Evolutionary conservation across 2,888 invertebrate genomes (phyloP), one percentile per base, ranked within the genome.

Genomic region (Matsumyia berberina): DNA sequence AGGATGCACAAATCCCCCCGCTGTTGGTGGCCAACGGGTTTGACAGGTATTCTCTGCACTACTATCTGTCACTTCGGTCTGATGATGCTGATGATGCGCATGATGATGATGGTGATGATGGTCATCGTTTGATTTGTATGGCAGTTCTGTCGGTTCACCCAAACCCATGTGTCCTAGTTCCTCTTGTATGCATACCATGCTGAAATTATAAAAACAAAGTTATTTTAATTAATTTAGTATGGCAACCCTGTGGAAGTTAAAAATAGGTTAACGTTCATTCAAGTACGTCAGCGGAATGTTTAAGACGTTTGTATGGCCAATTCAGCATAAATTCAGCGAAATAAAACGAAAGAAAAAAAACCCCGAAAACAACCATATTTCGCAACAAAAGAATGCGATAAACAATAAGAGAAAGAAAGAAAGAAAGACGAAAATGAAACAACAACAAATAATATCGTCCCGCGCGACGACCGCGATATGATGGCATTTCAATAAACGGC

Each of bases 181-280:
- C 88, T 94, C 94, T 91, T 94, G 94, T 85, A 94, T 94, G 88
- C 94, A 94, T 88, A 94, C 92, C 93, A 94, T 94, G 89, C 95
- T 95, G 91, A 0, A 92, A 92, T 51, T 69, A 85, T 37, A 53
- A 85, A 86, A 86, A 60, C 57, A 60, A 60, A 67, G 57, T n/a
- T 19, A 72, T 17, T 58, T 12, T 72, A 51, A 55, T 31, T 73
- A 33, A 35, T 46, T 35, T 49, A 8, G 37, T 2, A 12, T 76
- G 80, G 76, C 70, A 80, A 85, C 85, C 44, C 70, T 76, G 12
- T 7, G 64, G 9, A 24, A 7, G 33, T 15, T 51, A 17, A n/a
- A 76, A 62, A 69, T 76, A 64, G 81, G 76, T 81, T 76, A 81
- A 49, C 64, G 58, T 57, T 70, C 12, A 57, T 37, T 31, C 8